A percentile compares a stretch with the other conserved stretches of the same genome.
Evolutionary conservation across 2,113 vertebrate species (phyloP).

Genomic region (Sander lucioperca): DNA sequence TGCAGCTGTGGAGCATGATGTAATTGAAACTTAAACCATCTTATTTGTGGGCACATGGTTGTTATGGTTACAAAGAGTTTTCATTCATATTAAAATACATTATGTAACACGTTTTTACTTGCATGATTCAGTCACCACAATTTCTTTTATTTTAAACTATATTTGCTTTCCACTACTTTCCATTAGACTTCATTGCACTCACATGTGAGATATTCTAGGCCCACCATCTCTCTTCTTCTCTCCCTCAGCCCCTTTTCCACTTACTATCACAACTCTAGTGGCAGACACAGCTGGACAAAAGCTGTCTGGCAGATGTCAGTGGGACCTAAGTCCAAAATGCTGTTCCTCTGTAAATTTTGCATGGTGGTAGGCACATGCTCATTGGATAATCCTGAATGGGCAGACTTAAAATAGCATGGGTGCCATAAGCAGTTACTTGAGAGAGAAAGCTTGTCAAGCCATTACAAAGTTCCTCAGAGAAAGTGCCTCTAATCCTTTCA

Average conservation of each 20-base stretch:
- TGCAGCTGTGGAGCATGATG: slow-evolving; percentile 66
- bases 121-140: neutral
- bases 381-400: slow-evolving; percentile 61
- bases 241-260: slow-evolving; percentile 29
- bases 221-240: slow-evolving; percentile 21
- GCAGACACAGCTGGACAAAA: slow-evolving; percentile 77
- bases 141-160: slow-evolving; percentile 9
- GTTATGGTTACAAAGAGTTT: slow-evolving; percentile 32
- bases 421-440: slow-evolving; percentile 60
- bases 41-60: slow-evolving; percentile 29
- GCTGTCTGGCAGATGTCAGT: slow-evolving; percentile 84
- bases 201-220: slow-evolving; percentile 6
- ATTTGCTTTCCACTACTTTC: slow-evolving; percentile 29
- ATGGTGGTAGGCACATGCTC: slow-evolving; percentile 66
- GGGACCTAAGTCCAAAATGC: slow-evolving; percentile 72
- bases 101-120: slow-evolving; percentile 45
- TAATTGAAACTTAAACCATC: slow-evolving; percentile 40
- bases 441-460: slow-evolving; percentile 51
- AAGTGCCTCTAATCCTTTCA: slow-evolving; percentile 75
- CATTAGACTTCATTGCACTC: slow-evolving; percentile 17
- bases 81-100: slow-evolving; percentile 32
- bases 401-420: slow-evolving; percentile 58
- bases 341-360: slow-evolving; percentile 80
- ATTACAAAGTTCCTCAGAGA: slow-evolving; percentile 56
- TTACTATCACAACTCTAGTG: slow-evolving; percentile 48